Base-by-base conservation (phyloP, 2,113 vertebrate genomes). In the Pongo pygmaeus region DNA sequence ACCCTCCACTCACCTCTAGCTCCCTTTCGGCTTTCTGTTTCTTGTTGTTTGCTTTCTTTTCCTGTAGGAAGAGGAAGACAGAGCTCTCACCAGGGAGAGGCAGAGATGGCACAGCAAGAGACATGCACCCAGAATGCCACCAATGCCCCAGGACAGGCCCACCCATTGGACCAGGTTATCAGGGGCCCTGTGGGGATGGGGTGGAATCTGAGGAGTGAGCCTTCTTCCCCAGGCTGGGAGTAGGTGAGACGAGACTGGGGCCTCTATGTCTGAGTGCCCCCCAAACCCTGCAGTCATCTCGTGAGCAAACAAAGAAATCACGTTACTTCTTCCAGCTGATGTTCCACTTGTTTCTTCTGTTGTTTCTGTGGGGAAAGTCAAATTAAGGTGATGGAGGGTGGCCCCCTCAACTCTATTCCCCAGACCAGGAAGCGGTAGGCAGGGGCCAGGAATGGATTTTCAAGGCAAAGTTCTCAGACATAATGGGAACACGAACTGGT, bases 321-420 rank as follows among this genome's bases (percentile, higher is more conserved):
- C 14, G 0, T 52, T 52, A 52, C 50, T 52, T 52, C 50, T 52
- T 52, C 50, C 50, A 52, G 4, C 0, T 52, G 14, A 17, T 16
- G 14, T 52, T 52, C 4, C 50, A 52, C 14, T 5, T 52, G 14
- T 5, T 52, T 52, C 3, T 52, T 52, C 50, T 52, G 14, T 74
- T 99, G 99, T 86, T 99, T 99, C 99, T 98, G 95, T 14, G 52
- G 97, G 84, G 95, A 97, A 48, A 98, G 40, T 30, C 98, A 98
- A 52, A 52, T 16, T 0, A 52, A 96, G 20, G 61, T 84, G 12
- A 93, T 25, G 88, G 38, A 78, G 64, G 32, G 14, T 61, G 70
- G 18, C 18, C 38, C 48, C 57, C 74, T 75, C 8, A 1, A 23
- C 38, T 32, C 1, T 4, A 40, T 16, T 92, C 78, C 80, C 91